A percentile compares a stretch with the other conserved stretches of the same genome.
Conservation (phyloP, 2,113 vertebrate species). For the Lagopus leucura region DNA sequence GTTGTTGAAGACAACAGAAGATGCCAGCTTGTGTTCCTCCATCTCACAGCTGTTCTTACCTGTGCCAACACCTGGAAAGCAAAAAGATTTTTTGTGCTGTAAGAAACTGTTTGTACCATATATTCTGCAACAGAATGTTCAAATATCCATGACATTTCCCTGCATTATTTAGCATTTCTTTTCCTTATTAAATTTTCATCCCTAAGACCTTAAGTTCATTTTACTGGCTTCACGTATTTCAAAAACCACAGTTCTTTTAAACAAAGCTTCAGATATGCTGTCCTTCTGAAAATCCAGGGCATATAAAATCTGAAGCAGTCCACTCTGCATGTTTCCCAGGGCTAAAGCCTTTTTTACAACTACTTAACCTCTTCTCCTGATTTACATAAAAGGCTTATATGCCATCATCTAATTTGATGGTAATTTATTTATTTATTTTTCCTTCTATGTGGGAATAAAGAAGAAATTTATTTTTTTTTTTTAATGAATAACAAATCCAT, state of each 20-base stretch:
- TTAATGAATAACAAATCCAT: conserved; percentile 36
- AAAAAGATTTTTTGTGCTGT: background rate
- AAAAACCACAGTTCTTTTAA: conserved; percentile 13
- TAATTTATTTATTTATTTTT: conserved; percentile 63
- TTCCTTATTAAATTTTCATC: conserved; percentile 59
- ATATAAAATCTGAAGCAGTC: conserved; percentile 1
- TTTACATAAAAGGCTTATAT: conserved; percentile 71
- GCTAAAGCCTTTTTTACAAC: conserved; percentile 53
- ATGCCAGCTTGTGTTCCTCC: background rate
- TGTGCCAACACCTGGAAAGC: background rate
- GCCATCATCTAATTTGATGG: conserved; percentile 51
- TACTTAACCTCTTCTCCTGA: conserved; percentile 56
- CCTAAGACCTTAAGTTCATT: conserved; percentile 47
- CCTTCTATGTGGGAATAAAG: conserved; percentile 34
- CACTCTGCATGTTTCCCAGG: conserved; percentile 35
- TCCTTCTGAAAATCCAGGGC: conserved; percentile 39
- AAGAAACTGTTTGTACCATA: background rate
- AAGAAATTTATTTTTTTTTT: background rate
- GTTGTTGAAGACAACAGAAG: background rate
- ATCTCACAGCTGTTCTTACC: background rate
- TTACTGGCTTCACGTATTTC: conserved; percentile 31
- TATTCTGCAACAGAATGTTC: background rate
- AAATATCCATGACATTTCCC: background rate
- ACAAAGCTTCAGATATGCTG: conserved; percentile 25
- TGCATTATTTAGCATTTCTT: conserved; percentile 41